Conservation (phyloP, 2,888 invertebrate species). For the Bellardia pandia region DNA sequence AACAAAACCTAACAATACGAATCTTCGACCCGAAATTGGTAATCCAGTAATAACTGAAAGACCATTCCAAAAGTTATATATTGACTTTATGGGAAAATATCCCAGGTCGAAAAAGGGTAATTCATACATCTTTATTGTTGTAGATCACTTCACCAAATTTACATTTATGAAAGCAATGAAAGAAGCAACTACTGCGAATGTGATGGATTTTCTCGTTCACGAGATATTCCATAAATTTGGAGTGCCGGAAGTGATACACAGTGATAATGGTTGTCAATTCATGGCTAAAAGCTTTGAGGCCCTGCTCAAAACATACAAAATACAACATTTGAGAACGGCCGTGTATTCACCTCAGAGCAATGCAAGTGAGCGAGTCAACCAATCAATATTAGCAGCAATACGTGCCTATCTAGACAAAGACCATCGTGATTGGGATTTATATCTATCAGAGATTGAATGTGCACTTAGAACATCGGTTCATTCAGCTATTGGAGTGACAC, state of each 20-base stretch:
- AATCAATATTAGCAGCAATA: too few species aligned
- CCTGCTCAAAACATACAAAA: background rate
- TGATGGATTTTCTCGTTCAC: background rate
- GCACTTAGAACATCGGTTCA: too few species aligned
- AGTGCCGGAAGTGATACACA: background rate
- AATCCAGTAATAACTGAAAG: background rate
- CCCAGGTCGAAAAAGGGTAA: background rate
- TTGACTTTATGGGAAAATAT: constrained; percentile 23
- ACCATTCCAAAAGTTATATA: constrained; percentile 26
- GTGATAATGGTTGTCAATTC: background rate
- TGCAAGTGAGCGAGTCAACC: constrained; percentile 77
- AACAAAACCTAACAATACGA: background rate
- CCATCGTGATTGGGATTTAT: too few species aligned
- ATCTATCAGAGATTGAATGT: too few species aligned
- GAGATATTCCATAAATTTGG: constrained; percentile 22
- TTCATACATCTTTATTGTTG: background rate
- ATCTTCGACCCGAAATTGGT: background rate
- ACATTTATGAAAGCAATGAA: background rate
- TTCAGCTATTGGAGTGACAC: too few species aligned
- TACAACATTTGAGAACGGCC: constrained; percentile 3
- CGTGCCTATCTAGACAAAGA: too few species aligned
- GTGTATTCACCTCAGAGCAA: constrained; percentile 67
- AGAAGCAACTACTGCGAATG: background rate
- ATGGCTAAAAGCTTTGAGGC: background rate
- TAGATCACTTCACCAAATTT: background rate